Evolutionary conservation across 2,888 invertebrate genomes (phyloP).

Genomic region (Pandemis corylana): DNA sequence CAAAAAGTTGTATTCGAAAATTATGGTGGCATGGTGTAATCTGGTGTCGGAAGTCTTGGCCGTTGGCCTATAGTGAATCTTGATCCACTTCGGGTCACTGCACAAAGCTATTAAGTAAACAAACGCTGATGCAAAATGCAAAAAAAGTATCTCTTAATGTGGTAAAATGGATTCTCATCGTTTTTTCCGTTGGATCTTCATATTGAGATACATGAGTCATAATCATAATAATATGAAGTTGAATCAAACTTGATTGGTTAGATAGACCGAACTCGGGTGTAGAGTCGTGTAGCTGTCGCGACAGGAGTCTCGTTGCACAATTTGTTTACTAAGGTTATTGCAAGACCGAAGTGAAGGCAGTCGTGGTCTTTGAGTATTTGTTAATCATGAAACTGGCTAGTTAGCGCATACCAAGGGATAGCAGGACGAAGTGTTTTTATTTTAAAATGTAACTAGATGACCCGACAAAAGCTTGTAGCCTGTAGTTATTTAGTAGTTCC

Average conservation of each 20-base stretch:
- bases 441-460: not conserved
- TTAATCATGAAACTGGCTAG: not conserved
- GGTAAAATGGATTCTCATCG: too few species aligned
- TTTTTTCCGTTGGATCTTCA: not conserved
- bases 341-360: not conserved
- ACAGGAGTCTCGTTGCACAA: constrained; percentile 28
- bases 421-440: too few species aligned
- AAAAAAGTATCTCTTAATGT: too few species aligned
- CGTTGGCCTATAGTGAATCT: too few species aligned
- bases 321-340: constrained; percentile 27
- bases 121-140: too few species aligned
- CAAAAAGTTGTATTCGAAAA: too few species aligned
- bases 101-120: too few species aligned
- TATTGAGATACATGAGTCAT: constrained; percentile 1
- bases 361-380: not conserved
- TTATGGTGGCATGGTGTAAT: too few species aligned
- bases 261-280: constrained; percentile 1
- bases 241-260: constrained; percentile 9
- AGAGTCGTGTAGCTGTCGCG: not conserved
- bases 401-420: not conserved
- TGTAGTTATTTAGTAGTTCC: constrained; percentile 14
- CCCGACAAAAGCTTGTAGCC: not conserved
- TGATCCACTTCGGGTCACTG: too few species aligned
- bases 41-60: too few species aligned
- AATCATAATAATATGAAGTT: not conserved